Evolutionary conservation across 2,888 invertebrate genomes (phyloP), one percentile per base, ranked within the genome.

Genomic region (Teleogryllus oceanicus): DNA sequence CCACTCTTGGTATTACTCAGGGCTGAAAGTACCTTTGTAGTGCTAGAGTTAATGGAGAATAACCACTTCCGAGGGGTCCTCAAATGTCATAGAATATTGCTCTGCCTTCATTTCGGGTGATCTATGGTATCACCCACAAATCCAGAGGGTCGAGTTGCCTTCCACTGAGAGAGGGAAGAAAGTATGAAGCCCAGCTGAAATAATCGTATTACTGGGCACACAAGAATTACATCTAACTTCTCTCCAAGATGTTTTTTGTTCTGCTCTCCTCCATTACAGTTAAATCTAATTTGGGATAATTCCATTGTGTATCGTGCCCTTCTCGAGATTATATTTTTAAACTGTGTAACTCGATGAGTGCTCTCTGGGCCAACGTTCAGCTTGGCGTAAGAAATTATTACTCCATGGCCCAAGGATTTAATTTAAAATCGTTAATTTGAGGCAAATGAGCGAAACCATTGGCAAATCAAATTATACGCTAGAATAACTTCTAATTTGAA

Each of bases 11-110:
- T 37, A 5, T 37, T 37, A 37, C 37, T 37, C 5, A 8, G 8
- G 0, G 8, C 37, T 1, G 37, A 37, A 37, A 37, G 0, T 1
- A 8, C 8, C 0, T 37, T 37, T 1, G 8, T 8, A 37, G 1
- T 1, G 8, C 8, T 37, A 37, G 5, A 8, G 37, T 8, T 37
- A 37, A 37, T 37, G 37, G 5, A 37, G 37, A 8, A 4, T 8
- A 37, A 37, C 37, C 37, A 37, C 8, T 37, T 37, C 37, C 37
- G 37, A 37, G 8, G 37, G 8, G 37, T 37, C 37, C 37, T 37
- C 37, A 37, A 37, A 37, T 5, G 37, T 37, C 37, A 37, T 5
- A 8, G 8, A 37, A 37, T 5, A 37, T 8, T 37, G 8, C 37
- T 37, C 37, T 37, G 37, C 37, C 5, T 37, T 37, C 37, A 0